Percentiles rank a stretch among this genome's conserved stretches.
Evolutionary conservation across 2,888 invertebrate genomes (phyloP).

Genomic region (Limenitis arthemis): DNA sequence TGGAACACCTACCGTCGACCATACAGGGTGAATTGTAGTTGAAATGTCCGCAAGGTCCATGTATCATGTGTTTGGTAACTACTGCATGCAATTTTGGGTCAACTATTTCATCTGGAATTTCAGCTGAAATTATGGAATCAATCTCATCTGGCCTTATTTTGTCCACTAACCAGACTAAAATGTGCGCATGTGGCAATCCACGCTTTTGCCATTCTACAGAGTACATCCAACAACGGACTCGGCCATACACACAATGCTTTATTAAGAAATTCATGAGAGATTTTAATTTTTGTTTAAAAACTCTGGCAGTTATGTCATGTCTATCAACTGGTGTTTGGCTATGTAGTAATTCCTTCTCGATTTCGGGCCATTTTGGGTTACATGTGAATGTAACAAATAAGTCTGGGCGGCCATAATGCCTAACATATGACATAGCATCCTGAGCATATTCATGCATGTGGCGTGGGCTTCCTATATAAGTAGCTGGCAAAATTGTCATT

Average conservation of each 20-base stretch:
- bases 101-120: constrained; percentile 14
- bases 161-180: constrained; percentile 30
- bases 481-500: constrained; percentile 26
- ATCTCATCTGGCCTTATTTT: constrained; percentile 20
- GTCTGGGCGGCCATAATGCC: constrained; percentile 23
- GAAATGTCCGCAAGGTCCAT: constrained; percentile 14
- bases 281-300: constrained; percentile 24
- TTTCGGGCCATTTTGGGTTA: constrained; percentile 25
- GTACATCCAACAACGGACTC: constrained; percentile 21
- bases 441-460: constrained; percentile 24
- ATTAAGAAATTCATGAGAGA: constrained; percentile 22
- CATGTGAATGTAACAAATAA: constrained; percentile 26
- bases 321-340: constrained; percentile 27
- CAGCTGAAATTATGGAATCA: constrained; percentile 14
- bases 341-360: constrained; percentile 14
- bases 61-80: constrained; percentile 13
- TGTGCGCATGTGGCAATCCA: constrained; percentile 21
- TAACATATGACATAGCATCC: constrained; percentile 31
- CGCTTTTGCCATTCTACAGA: background rate
- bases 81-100: constrained; percentile 13
- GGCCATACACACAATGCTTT: constrained; percentile 23
- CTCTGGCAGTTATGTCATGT: constrained; percentile 31
- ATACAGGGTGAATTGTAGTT: constrained; percentile 17
- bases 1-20: constrained; percentile 18
- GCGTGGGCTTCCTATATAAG: constrained; percentile 15